phyloP scores from a whole-genome alignment of 2,113 vertebrate species.

The Cairina moschata region DNA sequence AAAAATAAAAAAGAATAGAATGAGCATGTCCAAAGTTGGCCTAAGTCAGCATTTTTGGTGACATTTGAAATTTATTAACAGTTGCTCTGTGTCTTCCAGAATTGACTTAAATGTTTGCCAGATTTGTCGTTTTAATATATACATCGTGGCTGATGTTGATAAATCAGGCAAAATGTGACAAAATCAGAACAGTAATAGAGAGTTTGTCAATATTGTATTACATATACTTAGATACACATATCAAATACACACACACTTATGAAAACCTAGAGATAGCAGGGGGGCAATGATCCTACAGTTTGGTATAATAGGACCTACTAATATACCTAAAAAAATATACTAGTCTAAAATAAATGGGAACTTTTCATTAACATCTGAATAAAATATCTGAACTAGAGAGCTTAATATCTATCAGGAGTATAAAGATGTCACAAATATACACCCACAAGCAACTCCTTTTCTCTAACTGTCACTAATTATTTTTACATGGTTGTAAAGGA shows the following conservation, averaged over 20 bases:
- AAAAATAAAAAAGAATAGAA: background rate
- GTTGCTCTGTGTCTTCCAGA: slow-evolving; percentile 2
- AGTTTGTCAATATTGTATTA: background rate
- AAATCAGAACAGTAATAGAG: background rate
- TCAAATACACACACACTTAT: rapidly evolving
- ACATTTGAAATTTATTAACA: background rate
- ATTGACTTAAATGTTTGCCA: background rate
- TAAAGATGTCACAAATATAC: background rate
- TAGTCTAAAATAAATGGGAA: background rate
- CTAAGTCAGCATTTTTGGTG: background rate
- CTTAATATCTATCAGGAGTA: background rate
- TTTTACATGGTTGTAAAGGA: background rate
- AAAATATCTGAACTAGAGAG: background rate
- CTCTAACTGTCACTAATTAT: background rate
- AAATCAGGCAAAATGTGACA: background rate
- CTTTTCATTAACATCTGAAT: background rate
- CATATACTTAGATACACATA: background rate
- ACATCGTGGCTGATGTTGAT: background rate
- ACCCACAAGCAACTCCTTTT: background rate
- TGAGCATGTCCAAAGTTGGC: background rate
- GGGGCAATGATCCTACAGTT: background rate
- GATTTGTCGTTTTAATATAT: background rate
- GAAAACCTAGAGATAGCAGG: background rate
- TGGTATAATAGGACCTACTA: background rate
- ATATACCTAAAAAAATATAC: background rate